Evolutionary conservation across 2,888 invertebrate species (phyloP).

Genomic region (Aspidiotus rigidus): DNA sequence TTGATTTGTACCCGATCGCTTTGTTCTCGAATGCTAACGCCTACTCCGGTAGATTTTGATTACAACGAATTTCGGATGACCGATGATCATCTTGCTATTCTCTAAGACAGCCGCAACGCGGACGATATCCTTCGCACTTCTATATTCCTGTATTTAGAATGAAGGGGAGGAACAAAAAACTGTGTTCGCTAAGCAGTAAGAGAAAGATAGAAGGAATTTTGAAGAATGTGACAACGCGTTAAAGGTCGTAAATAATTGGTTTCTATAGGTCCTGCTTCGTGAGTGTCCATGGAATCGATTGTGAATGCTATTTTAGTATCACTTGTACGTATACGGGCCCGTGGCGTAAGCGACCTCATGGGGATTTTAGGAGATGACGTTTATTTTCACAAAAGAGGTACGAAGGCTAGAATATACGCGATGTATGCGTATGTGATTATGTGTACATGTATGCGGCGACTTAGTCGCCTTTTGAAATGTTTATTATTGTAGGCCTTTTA

Average conservation of each 20-base stretch:
- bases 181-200: neutral
- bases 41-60: too few relatives aligned
- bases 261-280: constrained; percentile 24
- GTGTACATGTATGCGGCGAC: constrained; percentile 1
- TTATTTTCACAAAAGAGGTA: constrained; percentile 29
- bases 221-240: constrained; percentile 29
- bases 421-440: neutral
- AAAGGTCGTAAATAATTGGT: constrained; percentile 32
- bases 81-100: too few relatives aligned
- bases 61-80: too few relatives aligned
- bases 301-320: constrained; percentile 30
- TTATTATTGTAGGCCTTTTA: constrained; percentile 22
- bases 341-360: constrained; percentile 30
- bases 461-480: constrained; percentile 16
- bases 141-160: too few relatives aligned
- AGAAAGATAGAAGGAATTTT: constrained; percentile 7
- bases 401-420: neutral
- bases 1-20: too few relatives aligned
- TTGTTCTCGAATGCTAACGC: too few relatives aligned
- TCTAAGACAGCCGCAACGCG: too few relatives aligned
- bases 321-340: constrained; percentile 10
- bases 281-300: constrained; percentile 27
- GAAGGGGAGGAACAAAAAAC: too few relatives aligned
- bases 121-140: too few relatives aligned
- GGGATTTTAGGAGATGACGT: constrained; percentile 26